Percentiles rank a stretch among this genome's conserved stretches.
Conservation (phyloP, 2,797 vertebrate species). For the Astyanax mexicanus region DNA sequence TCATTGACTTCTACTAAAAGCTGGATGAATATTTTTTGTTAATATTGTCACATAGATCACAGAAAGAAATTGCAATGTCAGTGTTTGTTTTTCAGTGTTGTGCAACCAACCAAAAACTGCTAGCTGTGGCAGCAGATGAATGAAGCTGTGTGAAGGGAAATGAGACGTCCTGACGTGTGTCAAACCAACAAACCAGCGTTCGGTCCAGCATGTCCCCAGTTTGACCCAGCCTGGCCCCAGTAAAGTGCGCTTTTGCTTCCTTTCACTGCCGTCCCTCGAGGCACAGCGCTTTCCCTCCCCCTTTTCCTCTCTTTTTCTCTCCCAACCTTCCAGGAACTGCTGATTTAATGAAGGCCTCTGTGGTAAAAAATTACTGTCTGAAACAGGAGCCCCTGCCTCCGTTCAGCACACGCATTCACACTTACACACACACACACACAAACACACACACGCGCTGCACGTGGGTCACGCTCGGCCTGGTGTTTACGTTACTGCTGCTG, state of each 20-base stretch:
- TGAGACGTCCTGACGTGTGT: conserved; percentile 3
- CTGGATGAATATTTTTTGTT: no score
- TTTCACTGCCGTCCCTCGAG: conserved; percentile 47
- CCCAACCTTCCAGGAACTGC: conserved; percentile 64
- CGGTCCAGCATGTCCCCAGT: conserved; percentile 25
- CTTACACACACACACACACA: conserved; percentile 4
- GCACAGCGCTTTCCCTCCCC: conserved; percentile 29
- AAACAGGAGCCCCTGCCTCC: conserved; percentile 49
- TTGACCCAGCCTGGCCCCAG: conserved; percentile 38
- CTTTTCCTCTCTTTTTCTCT: conserved; percentile 44
- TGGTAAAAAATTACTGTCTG: conserved; percentile 62
- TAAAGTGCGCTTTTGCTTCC: conserved; percentile 16
- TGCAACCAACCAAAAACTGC: no score
- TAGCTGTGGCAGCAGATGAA: no score
- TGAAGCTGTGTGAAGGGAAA: background rate
- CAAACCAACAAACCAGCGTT: conserved; percentile 24
- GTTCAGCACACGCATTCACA: conserved; percentile 27
- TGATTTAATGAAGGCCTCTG: conserved; percentile 75
- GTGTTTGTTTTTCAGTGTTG: no score
- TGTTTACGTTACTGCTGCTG: background rate
- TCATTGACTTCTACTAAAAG: no score
- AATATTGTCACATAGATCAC: no score
- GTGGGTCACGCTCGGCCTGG: background rate
- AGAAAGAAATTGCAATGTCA: no score
- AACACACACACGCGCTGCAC: conserved; percentile 1